A percentile compares a stretch with the other conserved stretches of the same genome.
These are phyloP conservation scores for Habrosyne pyritoides DNA, from an alignment of 2,888 invertebrate genomes.

Conservation along the genomic window DNA sequence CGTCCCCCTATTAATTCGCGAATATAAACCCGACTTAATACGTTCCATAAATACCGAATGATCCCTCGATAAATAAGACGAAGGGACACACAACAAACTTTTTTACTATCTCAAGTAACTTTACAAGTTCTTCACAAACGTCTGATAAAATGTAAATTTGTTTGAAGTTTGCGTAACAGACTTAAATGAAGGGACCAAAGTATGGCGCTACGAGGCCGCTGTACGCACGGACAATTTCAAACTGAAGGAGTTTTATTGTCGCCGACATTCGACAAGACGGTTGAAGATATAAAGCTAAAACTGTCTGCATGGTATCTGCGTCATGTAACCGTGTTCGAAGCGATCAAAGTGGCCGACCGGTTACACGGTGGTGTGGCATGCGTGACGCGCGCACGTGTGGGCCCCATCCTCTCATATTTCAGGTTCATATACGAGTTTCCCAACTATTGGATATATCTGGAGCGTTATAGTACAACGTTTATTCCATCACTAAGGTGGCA, in stretches of 20 bases:
- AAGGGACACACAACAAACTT: conserved; percentile 8
- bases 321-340: conserved; percentile 27
- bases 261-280: conserved; percentile 33
- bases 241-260: conserved; percentile 40
- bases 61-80: conserved; percentile 22
- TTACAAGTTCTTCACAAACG: conserved; percentile 31
- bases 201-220: conserved; percentile 29
- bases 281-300: conserved; percentile 37
- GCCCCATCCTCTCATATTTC: conserved; percentile 16
- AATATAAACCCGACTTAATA: conserved; percentile 45
- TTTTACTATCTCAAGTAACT: conserved; percentile 14
- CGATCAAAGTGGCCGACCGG: conserved; percentile 30
- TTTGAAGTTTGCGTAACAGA: conserved; percentile 41
- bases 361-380: conserved; percentile 15
- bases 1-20: conserved; percentile 33
- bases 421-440: conserved; percentile 18
- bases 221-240: conserved; percentile 38
- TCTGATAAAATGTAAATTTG: conserved; percentile 56
- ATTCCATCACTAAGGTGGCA: not conserved
- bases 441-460: not conserved
- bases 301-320: conserved; percentile 17
- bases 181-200: conserved; percentile 36
- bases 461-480: not conserved
- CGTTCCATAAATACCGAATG: conserved; percentile 41
- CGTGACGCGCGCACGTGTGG: conserved; percentile 22